Evolutionary conservation across 2,888 invertebrate species (phyloP), one percentile per base, ranked within the genome.

Genomic region (Stenodema calcarata): DNA sequence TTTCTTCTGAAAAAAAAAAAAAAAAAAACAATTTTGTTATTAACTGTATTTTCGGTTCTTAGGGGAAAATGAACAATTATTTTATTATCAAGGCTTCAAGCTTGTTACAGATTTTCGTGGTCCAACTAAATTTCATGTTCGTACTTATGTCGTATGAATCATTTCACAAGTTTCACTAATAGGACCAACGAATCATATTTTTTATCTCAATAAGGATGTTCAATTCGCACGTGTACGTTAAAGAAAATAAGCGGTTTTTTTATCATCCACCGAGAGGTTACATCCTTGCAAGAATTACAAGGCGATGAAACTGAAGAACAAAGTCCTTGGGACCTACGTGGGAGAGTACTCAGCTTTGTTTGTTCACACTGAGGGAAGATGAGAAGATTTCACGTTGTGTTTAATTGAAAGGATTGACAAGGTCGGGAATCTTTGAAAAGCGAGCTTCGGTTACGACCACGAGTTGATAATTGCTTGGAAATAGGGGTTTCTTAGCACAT

Each of bases 281-380:
- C 30, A 73, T 73, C 73, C 73, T 73, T 73, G 73, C 41, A 35
- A n/a, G 12, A 35, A 73, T 16, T 41, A 73, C 73, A 73, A 73
- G 73, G 73, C 41, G 62, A 62, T 11, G 3, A 62, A 73, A 41
- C 70, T 27, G 27, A 70, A 23, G 73, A 35, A 73, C 30, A 73
- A 73, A 30, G 73, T 73, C 73, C 73, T 73, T 73, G 73, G 73
- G 30, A 35, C 35, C 35, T 16, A 73, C 73, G 73, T 73, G 73
- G 73, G 73, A 73, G 28, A 73, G 16, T 62, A 62, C 16, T 35
- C 30, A 73, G 73, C 73, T 73, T 41, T 73, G 73, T 73, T 73
- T 28, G 14, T 73, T 41, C 73, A 3, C 73, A 35, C 73, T 1
- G n/a, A 41, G 35, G 41, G 30, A 73, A 73, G 73, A 73, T 73